Evolutionary conservation across 2,797 vertebrate species (phyloP).

Genomic region (Sebastes trivittatus): DNA sequence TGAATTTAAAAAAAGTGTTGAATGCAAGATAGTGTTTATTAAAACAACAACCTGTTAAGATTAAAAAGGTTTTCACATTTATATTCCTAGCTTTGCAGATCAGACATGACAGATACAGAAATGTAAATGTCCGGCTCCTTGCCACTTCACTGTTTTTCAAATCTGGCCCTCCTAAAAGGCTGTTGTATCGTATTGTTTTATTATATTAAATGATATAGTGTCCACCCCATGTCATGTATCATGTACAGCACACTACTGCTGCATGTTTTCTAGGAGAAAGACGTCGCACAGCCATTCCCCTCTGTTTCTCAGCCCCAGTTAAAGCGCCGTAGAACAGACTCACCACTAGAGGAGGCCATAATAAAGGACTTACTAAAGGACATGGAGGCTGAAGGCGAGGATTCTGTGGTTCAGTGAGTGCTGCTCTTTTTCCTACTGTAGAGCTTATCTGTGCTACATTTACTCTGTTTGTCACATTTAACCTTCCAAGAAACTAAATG

Average conservation of each 20-base stretch:
- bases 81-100: no score
- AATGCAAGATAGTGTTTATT: no score
- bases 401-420: conserved; percentile 27
- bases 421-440: neutral
- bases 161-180: no score
- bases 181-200: neutral
- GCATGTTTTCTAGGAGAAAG: conserved; percentile 19
- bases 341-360: conserved; percentile 72
- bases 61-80: no score
- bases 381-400: conserved; percentile 2
- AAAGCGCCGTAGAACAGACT: conserved; percentile 51
- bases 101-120: no score
- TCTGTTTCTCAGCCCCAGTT: neutral
- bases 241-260: neutral
- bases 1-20: no score
- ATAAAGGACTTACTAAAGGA: conserved; percentile 42
- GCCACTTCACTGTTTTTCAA: no score
- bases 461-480: neutral
- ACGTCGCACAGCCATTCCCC: neutral
- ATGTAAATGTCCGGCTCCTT: no score
- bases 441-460: neutral
- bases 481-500: neutral
- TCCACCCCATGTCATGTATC: neutral
- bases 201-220: neutral
- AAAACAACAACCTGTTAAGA: no score